These are phyloP conservation scores for Genyomyrus donnyi DNA, from an alignment of 2,113 vertebrate species.

Conservation along the genomic window DNA sequence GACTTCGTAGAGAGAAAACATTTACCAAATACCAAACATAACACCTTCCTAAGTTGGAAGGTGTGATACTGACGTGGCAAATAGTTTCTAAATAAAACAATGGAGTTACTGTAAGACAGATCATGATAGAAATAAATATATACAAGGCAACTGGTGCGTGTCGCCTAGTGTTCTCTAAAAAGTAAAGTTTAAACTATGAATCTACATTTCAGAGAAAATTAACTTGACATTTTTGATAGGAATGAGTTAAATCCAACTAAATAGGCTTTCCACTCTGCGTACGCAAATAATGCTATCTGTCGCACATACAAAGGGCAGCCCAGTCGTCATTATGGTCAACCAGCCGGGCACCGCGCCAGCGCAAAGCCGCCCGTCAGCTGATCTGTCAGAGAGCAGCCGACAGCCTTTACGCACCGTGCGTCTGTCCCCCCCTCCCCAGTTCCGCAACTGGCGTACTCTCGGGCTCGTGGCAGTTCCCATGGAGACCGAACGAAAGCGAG, in stretches of 20 bases:
- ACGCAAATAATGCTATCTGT: neutral
- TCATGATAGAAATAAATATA: neutral
- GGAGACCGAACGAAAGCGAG: slow-evolving; percentile 25
- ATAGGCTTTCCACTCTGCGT: neutral
- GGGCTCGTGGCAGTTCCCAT: slow-evolving; percentile 13
- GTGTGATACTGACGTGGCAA: neutral
- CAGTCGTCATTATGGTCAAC: neutral
- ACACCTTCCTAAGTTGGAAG: neutral
- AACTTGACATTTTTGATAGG: neutral
- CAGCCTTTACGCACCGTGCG: neutral
- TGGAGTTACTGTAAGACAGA: neutral
- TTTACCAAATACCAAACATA: neutral
- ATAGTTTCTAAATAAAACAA: neutral
- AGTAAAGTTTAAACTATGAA: neutral
- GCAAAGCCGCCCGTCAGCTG: neutral
- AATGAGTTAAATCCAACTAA: neutral
- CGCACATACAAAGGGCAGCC: neutral
- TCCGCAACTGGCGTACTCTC: neutral
- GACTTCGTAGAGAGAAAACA: neutral
- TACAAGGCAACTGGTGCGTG: neutral
- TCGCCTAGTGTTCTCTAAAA: neutral
- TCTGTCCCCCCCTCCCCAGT: neutral
- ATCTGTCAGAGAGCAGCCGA: neutral
- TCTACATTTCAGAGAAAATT: neutral
- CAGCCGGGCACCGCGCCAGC: neutral